Base-by-base conservation (phyloP, 92 coral and sea anemone genomes). In the Heteractis magnifica region DNA sequence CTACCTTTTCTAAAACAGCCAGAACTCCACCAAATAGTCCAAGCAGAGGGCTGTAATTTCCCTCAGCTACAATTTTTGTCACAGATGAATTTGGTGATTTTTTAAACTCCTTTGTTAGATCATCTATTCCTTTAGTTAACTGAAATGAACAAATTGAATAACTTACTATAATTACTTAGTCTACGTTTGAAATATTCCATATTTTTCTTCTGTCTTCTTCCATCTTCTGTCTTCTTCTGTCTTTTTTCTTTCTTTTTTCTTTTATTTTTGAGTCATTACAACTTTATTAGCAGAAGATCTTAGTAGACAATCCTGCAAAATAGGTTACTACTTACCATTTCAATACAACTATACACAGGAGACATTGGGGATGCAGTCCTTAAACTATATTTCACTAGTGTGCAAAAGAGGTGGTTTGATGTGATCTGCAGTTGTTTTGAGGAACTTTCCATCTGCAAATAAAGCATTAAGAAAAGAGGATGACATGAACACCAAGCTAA, bases 1-100 rank as follows among this genome's bases (percentile, higher is more conserved):
- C 5, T 49, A 80, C 83, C 83, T 80, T 64, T 80, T 80, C 83
- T 49, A 80, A 49, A 56, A 80, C 76, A 65, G 48, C 13, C 83
- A 80, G 41, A 5, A 80, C 76, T 64, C 75, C 56, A 65, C 76
- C 76, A 65, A 50, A 34, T 65, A 80, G 8, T 65, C 59, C 6
- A 23, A 80, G 76, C 6, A 80, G 76, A 48, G 59, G 71, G 10
- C 65, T 23, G 44, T 80, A 56, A 16, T 56, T 13, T 77, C 44
- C 44, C 44, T 62, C 70, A 1, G 6, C 8, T 16, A 18, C 6
- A 6, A 62, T 62, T 4, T 23, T 23, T 18, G 23, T 80, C 18
- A 80, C 51, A 18, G 83, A 52, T 13, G 70, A 26, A n/a, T 8
- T 23, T n/a, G 19, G 44, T 19, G 83, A 64, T 65, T 64, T 49